Evolutionary conservation across 2,888 invertebrate genomes (phyloP).

Genomic region (Drosophila nr. medialis): DNA sequence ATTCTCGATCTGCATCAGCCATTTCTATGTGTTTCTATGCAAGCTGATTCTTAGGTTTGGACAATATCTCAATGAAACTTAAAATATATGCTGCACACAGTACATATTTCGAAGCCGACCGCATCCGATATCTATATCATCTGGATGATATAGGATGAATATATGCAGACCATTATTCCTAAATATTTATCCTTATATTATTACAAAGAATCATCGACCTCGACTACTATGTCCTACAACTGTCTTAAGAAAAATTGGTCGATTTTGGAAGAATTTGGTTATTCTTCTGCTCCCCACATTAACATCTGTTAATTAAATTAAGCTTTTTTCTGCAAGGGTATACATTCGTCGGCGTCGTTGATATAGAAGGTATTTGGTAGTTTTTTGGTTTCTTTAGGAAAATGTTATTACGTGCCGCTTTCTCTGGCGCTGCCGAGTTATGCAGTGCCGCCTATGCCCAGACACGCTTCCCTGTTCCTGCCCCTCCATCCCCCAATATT

Average conservation of each 20-base stretch:
- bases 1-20: background rate
- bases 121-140: too few species aligned
- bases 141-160: background rate
- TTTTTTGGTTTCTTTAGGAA: constrained; percentile 71
- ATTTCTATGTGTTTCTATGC: background rate
- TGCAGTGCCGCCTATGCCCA: constrained; percentile 77
- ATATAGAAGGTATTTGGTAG: background rate
- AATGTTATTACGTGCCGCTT: constrained; percentile 79
- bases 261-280: background rate
- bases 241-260: background rate
- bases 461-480: constrained; percentile 59
- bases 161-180: background rate
- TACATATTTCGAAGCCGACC: too few species aligned
- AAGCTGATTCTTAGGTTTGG: too few species aligned
- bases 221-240: background rate
- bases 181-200: background rate
- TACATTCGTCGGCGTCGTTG: background rate
- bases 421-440: constrained; percentile 72
- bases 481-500: constrained; percentile 3
- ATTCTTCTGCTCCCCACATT: background rate
- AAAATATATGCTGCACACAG: too few species aligned
- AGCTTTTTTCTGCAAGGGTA: background rate
- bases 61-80: too few species aligned
- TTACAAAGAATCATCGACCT: background rate
- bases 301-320: background rate